Base-by-base conservation (phyloP, 1,140 invertebrate genomes). In the Anthonomus grandis region DNA sequence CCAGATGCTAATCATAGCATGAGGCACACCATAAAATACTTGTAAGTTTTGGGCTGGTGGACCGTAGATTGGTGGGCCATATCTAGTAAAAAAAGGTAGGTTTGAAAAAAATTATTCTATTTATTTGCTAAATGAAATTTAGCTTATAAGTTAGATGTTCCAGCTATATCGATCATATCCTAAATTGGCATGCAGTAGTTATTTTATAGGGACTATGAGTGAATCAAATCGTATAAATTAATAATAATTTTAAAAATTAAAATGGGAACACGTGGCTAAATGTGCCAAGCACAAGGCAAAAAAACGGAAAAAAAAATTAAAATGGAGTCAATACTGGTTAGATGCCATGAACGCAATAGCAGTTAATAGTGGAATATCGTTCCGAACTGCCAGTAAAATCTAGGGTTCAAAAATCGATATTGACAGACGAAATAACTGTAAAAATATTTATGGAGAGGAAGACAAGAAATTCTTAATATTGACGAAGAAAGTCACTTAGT, bases 1-100 rank as follows among this genome's bases (percentile, higher is more conserved):
- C 24, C 83, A 69, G 38, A 83, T 75, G 6, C 77, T 79, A 1
- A 76, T 72, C n/a, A 77, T 75, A 4, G 74, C 79, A 59, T 81
- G 79, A 0, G 80, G 80, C 0, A 78, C 67, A 19, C 78, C 70
- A 21, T 64, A 59, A 31, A 65, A 63, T 24, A 59, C 56, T 48
- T 62, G 55, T 8, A 59, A 19, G 5, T 46, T 70, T 69, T 21
- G 62, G 6, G 37, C 49, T 8, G 57, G 66, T 34, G 46, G 63
- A 49, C 48, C 69, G 54, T 58, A 68, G 39, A 65, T 67, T 36
- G 69, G 64, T 8, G 60, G 57, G 24, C 63, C 62, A 38, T 24
- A 19, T 18, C 19, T 70, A 66, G 55, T 12, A 34, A 44, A 3
- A 53, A 38, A 23, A 21, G 3, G 19, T 39, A 56, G 12, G 1